These are phyloP conservation scores for Glossosoma conforme DNA, from an alignment of 1,140 invertebrate genomes.

Conservation along the genomic window DNA sequence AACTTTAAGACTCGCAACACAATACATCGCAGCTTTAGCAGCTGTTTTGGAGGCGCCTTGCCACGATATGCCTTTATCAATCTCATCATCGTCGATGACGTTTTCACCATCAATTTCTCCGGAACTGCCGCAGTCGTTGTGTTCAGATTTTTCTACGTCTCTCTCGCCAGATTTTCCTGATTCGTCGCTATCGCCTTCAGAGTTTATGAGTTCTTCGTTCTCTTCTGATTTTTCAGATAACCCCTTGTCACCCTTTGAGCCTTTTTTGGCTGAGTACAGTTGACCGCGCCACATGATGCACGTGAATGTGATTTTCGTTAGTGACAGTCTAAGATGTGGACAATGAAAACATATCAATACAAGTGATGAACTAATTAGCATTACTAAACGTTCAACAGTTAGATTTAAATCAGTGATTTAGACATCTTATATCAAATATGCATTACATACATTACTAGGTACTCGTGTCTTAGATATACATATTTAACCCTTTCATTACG, in stretches of 20 bases:
- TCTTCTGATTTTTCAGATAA: constrained; percentile 37
- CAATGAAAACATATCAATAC: too few relatives aligned
- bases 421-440: too few relatives aligned
- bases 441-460: too few relatives aligned
- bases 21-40: constrained; percentile 62
- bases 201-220: constrained; percentile 37
- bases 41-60: constrained; percentile 20
- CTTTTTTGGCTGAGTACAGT: constrained; percentile 46
- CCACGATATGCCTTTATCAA: constrained; percentile 19
- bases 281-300: too few relatives aligned
- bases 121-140: constrained; percentile 6
- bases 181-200: constrained; percentile 36
- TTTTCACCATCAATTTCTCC: neutral
- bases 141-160: constrained; percentile 30
- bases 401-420: too few relatives aligned
- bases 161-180: constrained; percentile 39
- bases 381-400: too few relatives aligned
- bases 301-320: too few relatives aligned
- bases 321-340: too few relatives aligned
- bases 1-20: constrained; percentile 76
- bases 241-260: constrained; percentile 46
- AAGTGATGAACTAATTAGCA: too few relatives aligned
- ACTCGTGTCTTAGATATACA: too few relatives aligned
- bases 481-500: too few relatives aligned
- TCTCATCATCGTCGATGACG: neutral